Percentiles rank a stretch among this genome's conserved stretches.
Conservation (phyloP, 1,140 invertebrate genomes). For the Drosophila leontia region DNA sequence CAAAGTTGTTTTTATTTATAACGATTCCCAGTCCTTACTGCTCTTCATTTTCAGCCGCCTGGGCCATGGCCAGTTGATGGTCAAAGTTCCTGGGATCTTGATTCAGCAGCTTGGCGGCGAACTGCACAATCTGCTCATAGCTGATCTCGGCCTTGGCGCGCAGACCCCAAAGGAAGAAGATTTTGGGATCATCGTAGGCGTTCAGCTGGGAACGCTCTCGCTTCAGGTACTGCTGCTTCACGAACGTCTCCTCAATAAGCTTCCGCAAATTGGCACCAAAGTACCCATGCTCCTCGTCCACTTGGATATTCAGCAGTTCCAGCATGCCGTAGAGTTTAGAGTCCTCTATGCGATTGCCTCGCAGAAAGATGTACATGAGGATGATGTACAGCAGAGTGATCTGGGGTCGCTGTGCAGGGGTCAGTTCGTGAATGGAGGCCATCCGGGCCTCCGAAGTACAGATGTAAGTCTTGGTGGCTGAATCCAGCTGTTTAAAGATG, state of each 20-base stretch:
- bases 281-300: slow-evolving; percentile 66
- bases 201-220: slow-evolving; percentile 59
- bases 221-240: slow-evolving; percentile 74
- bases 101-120: slow-evolving; percentile 52
- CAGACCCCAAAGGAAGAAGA: slow-evolving; percentile 48
- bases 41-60: slow-evolving; percentile 17
- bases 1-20: not conserved
- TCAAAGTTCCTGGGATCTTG: slow-evolving; percentile 33
- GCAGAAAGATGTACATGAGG: slow-evolving; percentile 70
- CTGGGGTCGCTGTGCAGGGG: slow-evolving; percentile 44
- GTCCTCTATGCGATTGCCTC: slow-evolving; percentile 52
- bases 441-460: slow-evolving; percentile 51
- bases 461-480: slow-evolving; percentile 45
- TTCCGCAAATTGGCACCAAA: slow-evolving; percentile 64
- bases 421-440: slow-evolving; percentile 55
- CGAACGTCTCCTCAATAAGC: slow-evolving; percentile 73
- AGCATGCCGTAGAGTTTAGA: slow-evolving; percentile 59
- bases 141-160: slow-evolving; percentile 60
- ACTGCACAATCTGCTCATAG: slow-evolving; percentile 43
- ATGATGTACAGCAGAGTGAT: slow-evolving; percentile 60
- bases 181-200: slow-evolving; percentile 56
- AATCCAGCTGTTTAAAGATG: slow-evolving; percentile 23
- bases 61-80: slow-evolving; percentile 44
- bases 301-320: slow-evolving; percentile 37
- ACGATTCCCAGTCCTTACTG: not conserved